Conservation (phyloP, 2,888 invertebrate genomes). For the Eustalomyia histrio region DNA sequence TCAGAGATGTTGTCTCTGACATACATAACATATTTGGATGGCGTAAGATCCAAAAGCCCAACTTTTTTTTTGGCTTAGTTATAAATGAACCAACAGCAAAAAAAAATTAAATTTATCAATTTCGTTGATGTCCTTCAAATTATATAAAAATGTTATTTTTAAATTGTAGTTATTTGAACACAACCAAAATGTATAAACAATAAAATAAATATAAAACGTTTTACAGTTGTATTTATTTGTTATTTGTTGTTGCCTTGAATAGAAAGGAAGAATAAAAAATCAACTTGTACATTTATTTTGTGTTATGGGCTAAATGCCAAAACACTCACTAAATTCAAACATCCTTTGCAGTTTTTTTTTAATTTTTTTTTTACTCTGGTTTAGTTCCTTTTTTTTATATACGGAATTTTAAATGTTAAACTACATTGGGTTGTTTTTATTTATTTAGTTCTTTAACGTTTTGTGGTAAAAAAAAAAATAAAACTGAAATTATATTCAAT, state of each 20-base stretch:
- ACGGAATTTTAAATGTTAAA: constrained; percentile 25
- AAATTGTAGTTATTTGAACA: too few relatives aligned
- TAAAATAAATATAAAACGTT: constrained; percentile 19
- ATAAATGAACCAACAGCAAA: too few relatives aligned
- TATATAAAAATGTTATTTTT: too few relatives aligned
- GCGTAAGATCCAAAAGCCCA: too few relatives aligned
- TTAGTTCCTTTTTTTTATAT: neutral
- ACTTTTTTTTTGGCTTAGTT: too few relatives aligned
- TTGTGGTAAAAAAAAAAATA: constrained; percentile 24
- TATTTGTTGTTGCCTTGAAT: constrained; percentile 26
- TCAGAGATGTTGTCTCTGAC: too few relatives aligned
- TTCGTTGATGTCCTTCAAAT: too few relatives aligned
- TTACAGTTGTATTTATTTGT: constrained; percentile 25
- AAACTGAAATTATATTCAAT: constrained; percentile 12
- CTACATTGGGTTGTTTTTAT: neutral
- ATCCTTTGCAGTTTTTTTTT: constrained; percentile 7
- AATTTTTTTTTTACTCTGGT: neutral
- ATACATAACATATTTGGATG: too few relatives aligned
- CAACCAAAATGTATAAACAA: constrained; percentile 4
- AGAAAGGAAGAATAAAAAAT: constrained; percentile 15
- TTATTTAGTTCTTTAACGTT: neutral
- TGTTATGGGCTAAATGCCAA: constrained; percentile 44
- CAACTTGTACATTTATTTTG: constrained; percentile 22
- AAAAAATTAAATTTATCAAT: too few relatives aligned
- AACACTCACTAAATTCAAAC: constrained; percentile 1